These are phyloP conservation scores for Carpatolechia fugitivella DNA, from an alignment of 2,888 invertebrate genomes.

Conservation along the genomic window DNA sequence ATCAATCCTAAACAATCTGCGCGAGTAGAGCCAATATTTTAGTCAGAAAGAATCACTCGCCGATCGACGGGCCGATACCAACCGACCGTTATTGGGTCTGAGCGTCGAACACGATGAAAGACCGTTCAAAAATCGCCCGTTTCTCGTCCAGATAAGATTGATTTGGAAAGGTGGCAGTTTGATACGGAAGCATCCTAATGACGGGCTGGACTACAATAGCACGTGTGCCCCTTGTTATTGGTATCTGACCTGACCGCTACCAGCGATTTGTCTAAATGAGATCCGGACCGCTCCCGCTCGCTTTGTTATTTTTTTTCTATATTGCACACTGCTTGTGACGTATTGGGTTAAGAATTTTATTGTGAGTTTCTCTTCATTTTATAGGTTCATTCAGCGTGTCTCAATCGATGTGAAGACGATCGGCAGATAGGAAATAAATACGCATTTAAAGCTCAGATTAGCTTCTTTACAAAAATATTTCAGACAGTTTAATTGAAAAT, in stretches of 20 bases:
- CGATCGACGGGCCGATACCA: slow-evolving; percentile 51
- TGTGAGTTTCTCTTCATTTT: slow-evolving; percentile 22
- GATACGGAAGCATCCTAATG: slow-evolving; percentile 73
- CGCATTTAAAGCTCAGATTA: not conserved
- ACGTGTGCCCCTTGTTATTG: slow-evolving; percentile 75
- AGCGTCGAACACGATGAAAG: slow-evolving; percentile 33
- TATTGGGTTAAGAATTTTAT: slow-evolving; percentile 31
- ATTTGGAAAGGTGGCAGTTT: slow-evolving; percentile 34
- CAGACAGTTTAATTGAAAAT: no score
- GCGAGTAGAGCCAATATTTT: slow-evolving; percentile 42
- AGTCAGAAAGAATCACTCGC: slow-evolving; percentile 50
- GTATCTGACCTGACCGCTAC: slow-evolving; percentile 76
- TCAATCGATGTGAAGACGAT: not conserved
- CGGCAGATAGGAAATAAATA: not conserved
- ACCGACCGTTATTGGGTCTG: slow-evolving; percentile 53
- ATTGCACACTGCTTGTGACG: slow-evolving; percentile 34
- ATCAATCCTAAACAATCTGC: slow-evolving; percentile 15
- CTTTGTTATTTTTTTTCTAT: slow-evolving; percentile 65
- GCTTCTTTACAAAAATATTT: no score
- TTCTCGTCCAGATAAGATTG: slow-evolving; percentile 40
- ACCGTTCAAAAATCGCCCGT: slow-evolving; percentile 37
- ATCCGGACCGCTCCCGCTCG: slow-evolving; percentile 65
- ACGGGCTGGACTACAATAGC: slow-evolving; percentile 73
- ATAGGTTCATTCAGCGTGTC: slow-evolving; percentile 13
- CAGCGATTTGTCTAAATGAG: slow-evolving; percentile 78